Evolutionary conservation across 2,797 vertebrate genomes (phyloP).

Genomic region (Potorous gilbertii): DNA sequence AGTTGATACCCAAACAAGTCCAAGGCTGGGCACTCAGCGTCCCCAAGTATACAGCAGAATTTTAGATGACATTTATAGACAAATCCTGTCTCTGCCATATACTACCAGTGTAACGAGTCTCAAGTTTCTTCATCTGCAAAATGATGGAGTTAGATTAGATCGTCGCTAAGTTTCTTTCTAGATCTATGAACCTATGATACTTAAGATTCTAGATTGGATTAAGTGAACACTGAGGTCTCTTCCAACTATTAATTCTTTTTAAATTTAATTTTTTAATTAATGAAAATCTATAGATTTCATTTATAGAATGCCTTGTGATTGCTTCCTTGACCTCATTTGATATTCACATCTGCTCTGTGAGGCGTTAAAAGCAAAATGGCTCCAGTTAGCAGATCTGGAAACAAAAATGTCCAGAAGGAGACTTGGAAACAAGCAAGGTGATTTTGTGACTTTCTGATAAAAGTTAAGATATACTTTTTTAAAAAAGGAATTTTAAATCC

Average conservation of each 20-base stretch:
- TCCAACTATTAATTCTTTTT: not conserved
- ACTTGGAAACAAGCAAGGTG: not conserved
- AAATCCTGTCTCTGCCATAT: slow-evolving; percentile 25
- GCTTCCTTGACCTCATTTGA: not conserved
- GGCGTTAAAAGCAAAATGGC: not conserved
- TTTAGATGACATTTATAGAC: not conserved
- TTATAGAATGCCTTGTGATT: not conserved
- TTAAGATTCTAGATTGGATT: not conserved
- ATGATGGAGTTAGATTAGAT: not conserved
- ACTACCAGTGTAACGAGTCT: not conserved
- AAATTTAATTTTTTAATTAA: not conserved
- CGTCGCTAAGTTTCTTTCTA: not conserved
- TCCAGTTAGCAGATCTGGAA: not conserved
- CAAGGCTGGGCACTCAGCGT: not conserved
- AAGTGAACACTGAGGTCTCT: not conserved
- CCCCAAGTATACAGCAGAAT: not conserved
- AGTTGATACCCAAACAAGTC: not conserved
- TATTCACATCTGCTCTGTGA: not conserved
- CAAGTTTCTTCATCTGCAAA: slow-evolving; percentile 37
- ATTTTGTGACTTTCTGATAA: not conserved
- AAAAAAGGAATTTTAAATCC: not conserved
- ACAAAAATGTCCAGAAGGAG: not conserved
- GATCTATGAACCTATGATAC: not conserved
- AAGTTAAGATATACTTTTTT: not conserved
- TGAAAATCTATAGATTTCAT: not conserved